Base-by-base conservation (phyloP, 2,888 invertebrate species). In the Leptinotarsa haldemani region DNA sequence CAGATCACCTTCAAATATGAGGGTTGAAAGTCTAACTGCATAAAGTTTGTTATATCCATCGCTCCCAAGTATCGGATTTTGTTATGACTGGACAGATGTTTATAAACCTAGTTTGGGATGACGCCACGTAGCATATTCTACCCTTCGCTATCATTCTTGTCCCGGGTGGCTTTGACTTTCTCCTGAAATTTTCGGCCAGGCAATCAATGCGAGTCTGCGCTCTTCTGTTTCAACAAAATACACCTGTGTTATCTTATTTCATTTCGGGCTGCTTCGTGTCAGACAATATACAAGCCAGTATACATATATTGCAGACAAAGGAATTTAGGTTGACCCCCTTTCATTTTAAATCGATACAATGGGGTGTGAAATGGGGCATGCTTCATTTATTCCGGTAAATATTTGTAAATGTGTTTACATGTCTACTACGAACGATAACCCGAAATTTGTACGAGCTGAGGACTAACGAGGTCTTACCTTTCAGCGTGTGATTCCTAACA, bases 201-300 rank as follows among this genome's bases (percentile, higher is more conserved):
- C 76, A 81, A 80, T 79, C 81, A 80, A 81, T 80, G 76, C 77
- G 80, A 80, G 79, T 80, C 81, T 81, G 81, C 80, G 81, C 81
- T 50, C 48, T 69, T 15, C 18, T 50, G 1, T 22, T 50, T 64
- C 65, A 61, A 61, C 47, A 61, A 12, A 46, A 65, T 61, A 52
- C 73, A 73, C 73, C 73, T 73, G 73, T 69, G 73, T 73, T 56
- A 22, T 22, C 56, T 12, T 65, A 64, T 65, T 68, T 61, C 52
- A 56, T 69, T 69, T 69, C 18, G 73, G 48, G 30, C 61, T 30
- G 61, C 30, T 61, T 30, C 30, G 30, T 61, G 15, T 30, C 18
- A n/a, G n/a, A 61, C 61, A 16, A 40, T 61, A 61, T 61, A 61
- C 61, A 61, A 61, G 18, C 40, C 40, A 16, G 30, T 61, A 16